Evolutionary conservation across 2,113 vertebrate genomes (phyloP), one percentile per base, ranked within the genome.

Genomic region (Oophaga pumilio): DNA sequence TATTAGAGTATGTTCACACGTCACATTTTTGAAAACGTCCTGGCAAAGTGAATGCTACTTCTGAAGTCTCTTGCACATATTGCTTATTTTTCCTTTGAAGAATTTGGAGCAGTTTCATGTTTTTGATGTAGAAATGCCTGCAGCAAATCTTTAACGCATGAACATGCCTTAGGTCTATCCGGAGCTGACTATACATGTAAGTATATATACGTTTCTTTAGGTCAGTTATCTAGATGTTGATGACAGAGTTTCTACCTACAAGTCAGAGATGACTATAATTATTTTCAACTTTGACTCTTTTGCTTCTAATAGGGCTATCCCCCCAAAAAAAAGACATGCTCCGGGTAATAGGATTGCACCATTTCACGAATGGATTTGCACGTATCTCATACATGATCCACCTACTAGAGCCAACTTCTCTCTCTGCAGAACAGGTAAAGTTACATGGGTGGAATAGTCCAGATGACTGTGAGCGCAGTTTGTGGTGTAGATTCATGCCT

Each of bases 401-500:
- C 9, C 14, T 56, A 17, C 56, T 28, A 9, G 24, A 79, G 22
- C 14, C 7, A 18, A 59, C 53, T 28, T 59, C 28, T 79, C 52
- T 33, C 1, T 17, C 5, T 28, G 14, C 53, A 33, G 9, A 12
- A 60, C 33, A 59, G 56, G 28, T 33, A 33, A 20, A 0, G 77
- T 80, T 33, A 59, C 26, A 33, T 49, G 43, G 57, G 77, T 9
- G 28, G 77, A 10, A 80, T 9, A 60, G 56, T 26, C 28, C n/a
- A 28, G 9, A 57, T 79, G 53, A 57, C 24, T 28, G 76, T 9
- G 24, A 68, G 9, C 79, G 3, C 18, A 33, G 33, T 53, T 76
- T 8, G 71, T 15, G 59, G 69, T 82, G n/a, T 66, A 82, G 62
- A 62, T 43, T 43, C 43, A 33, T 88, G 26, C 69, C 77, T 81